Base-by-base conservation (phyloP, 2,113 vertebrate species). In the Lagopus leucura region DNA sequence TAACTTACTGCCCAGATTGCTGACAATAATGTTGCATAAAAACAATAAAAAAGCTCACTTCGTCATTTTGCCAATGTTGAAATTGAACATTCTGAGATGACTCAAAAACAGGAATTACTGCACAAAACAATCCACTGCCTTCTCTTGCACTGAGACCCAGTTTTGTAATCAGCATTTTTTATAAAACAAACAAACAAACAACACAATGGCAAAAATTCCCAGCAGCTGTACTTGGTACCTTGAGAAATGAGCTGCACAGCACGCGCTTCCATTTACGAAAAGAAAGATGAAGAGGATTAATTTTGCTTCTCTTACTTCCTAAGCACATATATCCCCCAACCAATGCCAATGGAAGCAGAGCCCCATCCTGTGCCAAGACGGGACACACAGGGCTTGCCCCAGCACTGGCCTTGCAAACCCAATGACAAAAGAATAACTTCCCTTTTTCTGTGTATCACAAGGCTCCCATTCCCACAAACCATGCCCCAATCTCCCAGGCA, bases 321-420 rank as follows among this genome's bases (percentile, higher is more conserved):
- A 11, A 78, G 34, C 13, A n/a, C 22, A 28, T 25, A 2, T 12
- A 88, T 69, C 48, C 71, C 48, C 42, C 16, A 34, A 3, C 7
- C 14, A 8, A 15, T 0, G 0, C 2, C 8, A 61, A 7, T 1
- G 34, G 42, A 69, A 48, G 43, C 32, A 69, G 76, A 73, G 43
- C 43, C 48, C 19, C 6, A 1, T 11, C 34, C 0, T 0, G 43
- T 28, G 65, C 54, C 61, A 42, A 0, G 8, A 4, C 22, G 0
- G 0, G 2, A 1, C 15, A 2, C 64, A 28, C 34, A 0, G 2
- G 13, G 3, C 13, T 63, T 14, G 28, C 40, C 45, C 82, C 74
- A 69, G 74, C 66, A 22, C 58, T 8, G 40, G n/a, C 58, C 55
- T 11, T 38, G 58, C 47, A 28, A 40, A 11, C 5, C 48, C 30